A percentile compares a stretch with the other conserved stretches of the same genome.
Evolutionary conservation across 2,888 invertebrate species (phyloP).

Genomic region (Melieria crassipennis): DNA sequence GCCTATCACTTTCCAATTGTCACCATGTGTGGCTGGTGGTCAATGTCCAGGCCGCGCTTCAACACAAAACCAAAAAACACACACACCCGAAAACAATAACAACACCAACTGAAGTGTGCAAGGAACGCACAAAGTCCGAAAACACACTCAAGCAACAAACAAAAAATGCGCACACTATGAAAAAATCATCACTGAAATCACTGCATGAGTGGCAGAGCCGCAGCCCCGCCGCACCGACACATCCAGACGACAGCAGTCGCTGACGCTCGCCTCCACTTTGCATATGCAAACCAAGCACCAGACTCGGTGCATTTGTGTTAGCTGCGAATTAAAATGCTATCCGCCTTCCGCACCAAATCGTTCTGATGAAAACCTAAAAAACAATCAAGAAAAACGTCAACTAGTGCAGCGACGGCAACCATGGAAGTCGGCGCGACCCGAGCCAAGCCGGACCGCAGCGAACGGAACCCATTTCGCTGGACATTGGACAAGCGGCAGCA

Average conservation of each 20-base stretch:
- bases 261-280: too few relatives aligned
- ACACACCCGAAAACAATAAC: not conserved
- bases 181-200: too few relatives aligned
- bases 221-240: too few relatives aligned
- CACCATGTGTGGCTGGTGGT: conserved; percentile 50
- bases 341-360: conserved; percentile 13
- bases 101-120: not conserved
- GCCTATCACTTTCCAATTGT: conserved; percentile 57
- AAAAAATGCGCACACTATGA: too few relatives aligned
- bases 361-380: not conserved
- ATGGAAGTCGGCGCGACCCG: too few relatives aligned
- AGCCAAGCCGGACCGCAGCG: not conserved
- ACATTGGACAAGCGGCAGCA: not conserved
- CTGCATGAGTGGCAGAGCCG: too few relatives aligned
- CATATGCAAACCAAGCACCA: too few relatives aligned
- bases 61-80: conserved; percentile 28
- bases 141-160: too few relatives aligned
- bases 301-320: conserved; percentile 11
- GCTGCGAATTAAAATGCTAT: conserved; percentile 33
- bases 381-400: not conserved
- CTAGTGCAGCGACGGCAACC: not conserved
- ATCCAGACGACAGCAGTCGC: too few relatives aligned
- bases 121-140: too few relatives aligned
- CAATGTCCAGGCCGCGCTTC: conserved; percentile 42
- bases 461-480: not conserved